Evolutionary conservation across 1,140 invertebrate genomes (phyloP).

Genomic region (Mercenaria mercenaria): DNA sequence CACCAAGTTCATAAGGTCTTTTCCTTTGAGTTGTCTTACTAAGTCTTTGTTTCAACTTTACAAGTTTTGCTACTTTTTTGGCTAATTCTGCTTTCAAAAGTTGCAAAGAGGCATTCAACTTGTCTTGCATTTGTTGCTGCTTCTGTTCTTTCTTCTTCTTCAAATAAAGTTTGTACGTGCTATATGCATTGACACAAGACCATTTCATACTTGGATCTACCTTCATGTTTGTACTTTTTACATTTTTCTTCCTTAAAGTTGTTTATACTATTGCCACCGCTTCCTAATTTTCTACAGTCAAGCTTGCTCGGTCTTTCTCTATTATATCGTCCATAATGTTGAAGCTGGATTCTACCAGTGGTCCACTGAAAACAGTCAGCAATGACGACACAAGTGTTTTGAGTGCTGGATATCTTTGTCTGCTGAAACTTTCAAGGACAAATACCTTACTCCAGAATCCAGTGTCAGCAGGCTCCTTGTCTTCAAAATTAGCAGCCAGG

Average conservation of each 20-base stretch:
- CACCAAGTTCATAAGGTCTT: no score
- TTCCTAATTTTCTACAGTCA: neutral
- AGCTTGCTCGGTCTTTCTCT: neutral
- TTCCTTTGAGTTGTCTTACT: no score
- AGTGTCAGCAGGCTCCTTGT: neutral
- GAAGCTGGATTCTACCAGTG: neutral
- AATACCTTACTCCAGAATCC: neutral
- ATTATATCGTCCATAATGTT: neutral
- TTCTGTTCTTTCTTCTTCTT: neutral
- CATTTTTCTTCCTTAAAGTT: neutral
- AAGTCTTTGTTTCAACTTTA: no score
- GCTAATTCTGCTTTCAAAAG: no score
- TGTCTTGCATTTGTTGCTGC: no score
- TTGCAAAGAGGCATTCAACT: no score
- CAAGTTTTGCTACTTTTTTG: no score
- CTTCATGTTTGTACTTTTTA: neutral
- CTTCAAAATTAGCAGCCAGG: neutral
- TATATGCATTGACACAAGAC: neutral
- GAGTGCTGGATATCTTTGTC: neutral
- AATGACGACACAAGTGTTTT: neutral
- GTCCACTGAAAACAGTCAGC: slow-evolving; percentile 6
- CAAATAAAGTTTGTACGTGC: neutral
- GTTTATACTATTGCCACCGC: neutral
- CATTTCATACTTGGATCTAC: neutral
- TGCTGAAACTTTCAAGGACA: neutral